Evolutionary conservation across 1,140 invertebrate genomes (phyloP).

Genomic region (Megalopta genalis): DNA sequence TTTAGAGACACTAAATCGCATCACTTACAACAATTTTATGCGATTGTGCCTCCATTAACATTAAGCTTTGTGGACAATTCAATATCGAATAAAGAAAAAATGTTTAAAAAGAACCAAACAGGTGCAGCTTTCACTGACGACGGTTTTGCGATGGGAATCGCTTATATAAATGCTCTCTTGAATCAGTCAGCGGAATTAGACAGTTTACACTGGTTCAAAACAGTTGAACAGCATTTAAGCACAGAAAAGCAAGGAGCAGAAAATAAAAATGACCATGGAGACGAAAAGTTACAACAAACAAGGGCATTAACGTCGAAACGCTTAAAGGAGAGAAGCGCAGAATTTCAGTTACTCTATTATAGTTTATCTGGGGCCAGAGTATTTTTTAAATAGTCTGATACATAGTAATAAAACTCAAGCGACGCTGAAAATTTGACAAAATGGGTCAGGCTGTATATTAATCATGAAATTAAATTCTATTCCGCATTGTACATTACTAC

Average conservation of each 20-base stretch:
- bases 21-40: slow-evolving; percentile 96
- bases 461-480: slow-evolving; percentile 24
- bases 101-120: slow-evolving; percentile 92
- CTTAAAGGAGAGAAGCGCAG: slow-evolving; percentile 90
- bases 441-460: neutral
- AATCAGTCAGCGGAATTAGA: slow-evolving; percentile 91
- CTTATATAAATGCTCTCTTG: slow-evolving; percentile 86
- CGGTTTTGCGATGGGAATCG: slow-evolving; percentile 97
- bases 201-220: slow-evolving; percentile 97
- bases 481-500: slow-evolving; percentile 18
- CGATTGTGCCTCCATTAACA: slow-evolving; percentile 96
- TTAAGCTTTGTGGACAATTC: slow-evolving; percentile 97
- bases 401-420: slow-evolving; percentile 42
- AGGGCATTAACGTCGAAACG: slow-evolving; percentile 94
- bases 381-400: slow-evolving; percentile 87
- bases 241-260: slow-evolving; percentile 73
- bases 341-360: slow-evolving; percentile 95
- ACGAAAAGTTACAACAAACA: slow-evolving; percentile 95
- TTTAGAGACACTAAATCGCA: slow-evolving; percentile 92
- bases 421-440: neutral
- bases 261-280: slow-evolving; percentile 79
- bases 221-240: slow-evolving; percentile 88
- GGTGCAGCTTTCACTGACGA: slow-evolving; percentile 97
- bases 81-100: slow-evolving; percentile 94
- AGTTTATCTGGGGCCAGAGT: slow-evolving; percentile 96